Evolutionary conservation across 2,888 invertebrate species (phyloP), one percentile per base, ranked within the genome.

Genomic region (Hyalella azteca): DNA sequence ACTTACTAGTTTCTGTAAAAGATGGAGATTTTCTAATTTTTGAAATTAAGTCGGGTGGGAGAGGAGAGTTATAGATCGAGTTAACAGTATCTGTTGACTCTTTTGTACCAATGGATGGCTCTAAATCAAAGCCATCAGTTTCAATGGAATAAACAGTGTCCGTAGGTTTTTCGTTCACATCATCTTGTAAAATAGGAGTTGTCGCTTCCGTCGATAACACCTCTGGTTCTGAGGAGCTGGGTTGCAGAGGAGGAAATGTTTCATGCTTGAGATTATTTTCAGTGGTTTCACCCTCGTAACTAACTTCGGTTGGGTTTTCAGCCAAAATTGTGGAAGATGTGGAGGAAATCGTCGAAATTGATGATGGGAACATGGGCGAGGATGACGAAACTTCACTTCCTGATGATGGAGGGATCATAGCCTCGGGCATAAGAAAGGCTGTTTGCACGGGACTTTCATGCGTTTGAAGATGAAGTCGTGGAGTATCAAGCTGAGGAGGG

Each of bases 401-500:
- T n/a, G 66, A 66, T 5, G 75, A 75, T 39, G n/a, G 11, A 5
- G 40, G 50, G 26, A 79, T 19, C 11, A 79, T 15, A 77, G 54
- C 54, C 11, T 50, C 77, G 2, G 79, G 79, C 26, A 79, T 75
- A 26, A 54, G 79, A 29, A 50, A 66, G 15, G 66, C 75, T 15
- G 79, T 75, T 15, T 59, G 49, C 13, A 13, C n/a, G 22, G 79
- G 75, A 39, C 54, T 50, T 26, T 29, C 26, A 26, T n/a, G 22
- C 19, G 75, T 19, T n/a, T n/a, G n/a, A 41, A 77, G 9, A 11
- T 48, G 50, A 39, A 59, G 79, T 19, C 77, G 77, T 19, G 48
- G 29, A 15, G 36, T 77, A 39, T 40, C 77, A 11, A 84, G 49
- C 1, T 79, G 79, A 39, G 84, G 84, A n/a, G 84, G 84, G 2